Evolutionary conservation across 2,113 vertebrate species (phyloP).

Genomic region (Sitta europaea): DNA sequence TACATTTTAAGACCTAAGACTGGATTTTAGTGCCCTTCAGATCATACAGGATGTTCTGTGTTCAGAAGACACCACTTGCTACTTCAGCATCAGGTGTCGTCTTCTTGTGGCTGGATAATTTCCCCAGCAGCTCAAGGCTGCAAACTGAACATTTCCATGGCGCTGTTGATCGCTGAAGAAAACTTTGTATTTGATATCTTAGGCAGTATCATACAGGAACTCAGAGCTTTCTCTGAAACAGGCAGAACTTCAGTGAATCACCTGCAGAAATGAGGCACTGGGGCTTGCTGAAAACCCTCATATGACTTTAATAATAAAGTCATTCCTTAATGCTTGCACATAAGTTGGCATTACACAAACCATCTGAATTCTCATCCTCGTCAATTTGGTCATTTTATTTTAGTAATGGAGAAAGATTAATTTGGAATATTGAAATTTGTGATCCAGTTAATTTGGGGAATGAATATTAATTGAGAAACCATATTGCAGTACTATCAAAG

Average conservation of each 20-base stretch:
- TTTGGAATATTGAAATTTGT: neutral
- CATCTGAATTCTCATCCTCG: neutral
- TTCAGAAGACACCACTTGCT: neutral
- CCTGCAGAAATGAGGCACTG: neutral
- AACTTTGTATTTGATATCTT: neutral
- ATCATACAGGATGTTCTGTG: neutral
- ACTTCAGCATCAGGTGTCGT: neutral
- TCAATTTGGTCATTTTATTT: neutral
- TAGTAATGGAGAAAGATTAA: neutral
- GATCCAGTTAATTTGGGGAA: neutral
- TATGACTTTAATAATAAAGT: neutral
- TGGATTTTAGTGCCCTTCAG: neutral
- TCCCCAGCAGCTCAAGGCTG: neutral
- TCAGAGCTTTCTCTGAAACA: neutral
- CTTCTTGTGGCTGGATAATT: neutral
- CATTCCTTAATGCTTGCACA: neutral
- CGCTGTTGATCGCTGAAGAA: accelerated
- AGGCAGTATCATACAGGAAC: neutral
- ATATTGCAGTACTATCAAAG: neutral
- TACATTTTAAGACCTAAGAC: neutral
- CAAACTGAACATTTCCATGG: neutral
- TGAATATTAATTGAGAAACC: neutral
- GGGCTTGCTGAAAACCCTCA: neutral
- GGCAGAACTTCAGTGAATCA: neutral
- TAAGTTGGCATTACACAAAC: neutral